A percentile compares a stretch with the other conserved stretches of the same genome.
These are phyloP conservation scores for Oenanthe melanoleuca DNA, from an alignment of 2,113 vertebrate genomes.

Conservation along the genomic window DNA sequence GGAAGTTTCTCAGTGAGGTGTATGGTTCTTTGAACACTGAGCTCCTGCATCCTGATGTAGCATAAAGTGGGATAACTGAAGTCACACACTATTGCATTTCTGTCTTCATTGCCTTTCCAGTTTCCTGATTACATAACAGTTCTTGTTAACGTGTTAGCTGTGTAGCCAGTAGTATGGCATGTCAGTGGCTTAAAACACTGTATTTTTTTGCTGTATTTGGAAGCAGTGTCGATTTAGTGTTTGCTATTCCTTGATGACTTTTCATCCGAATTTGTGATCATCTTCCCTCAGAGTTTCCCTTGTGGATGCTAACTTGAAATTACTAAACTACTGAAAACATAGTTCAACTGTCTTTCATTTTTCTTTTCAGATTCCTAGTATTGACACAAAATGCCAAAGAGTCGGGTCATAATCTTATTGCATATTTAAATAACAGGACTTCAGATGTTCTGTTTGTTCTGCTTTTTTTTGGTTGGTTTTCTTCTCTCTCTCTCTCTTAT, in stretches of 20 bases:
- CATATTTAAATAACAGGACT: not conserved
- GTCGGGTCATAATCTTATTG: not conserved
- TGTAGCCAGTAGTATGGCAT: not conserved
- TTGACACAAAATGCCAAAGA: not conserved
- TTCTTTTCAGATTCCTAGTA: not conserved
- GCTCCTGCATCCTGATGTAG: not conserved
- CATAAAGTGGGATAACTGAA: not conserved
- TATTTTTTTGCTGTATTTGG: not conserved
- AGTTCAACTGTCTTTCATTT: not conserved
- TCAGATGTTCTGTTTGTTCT: not conserved
- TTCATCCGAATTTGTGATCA: rapidly evolving
- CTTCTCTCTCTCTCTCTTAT: not conserved
- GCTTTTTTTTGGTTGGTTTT: not conserved
- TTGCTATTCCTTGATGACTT: not conserved
- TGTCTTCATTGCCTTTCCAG: not conserved
- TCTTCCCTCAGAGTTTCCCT: not conserved
- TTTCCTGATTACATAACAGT: not conserved
- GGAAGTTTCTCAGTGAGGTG: not conserved
- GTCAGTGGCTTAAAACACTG: not conserved
- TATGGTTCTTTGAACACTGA: not conserved
- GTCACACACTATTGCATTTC: not conserved
- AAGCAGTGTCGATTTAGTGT: not conserved
- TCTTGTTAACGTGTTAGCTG: not conserved
- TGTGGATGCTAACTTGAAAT: rapidly evolving
- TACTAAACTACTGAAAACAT: not conserved